phyloP scores from a whole-genome alignment of 2,113 vertebrate species.

The Elaphurus davidianus region DNA sequence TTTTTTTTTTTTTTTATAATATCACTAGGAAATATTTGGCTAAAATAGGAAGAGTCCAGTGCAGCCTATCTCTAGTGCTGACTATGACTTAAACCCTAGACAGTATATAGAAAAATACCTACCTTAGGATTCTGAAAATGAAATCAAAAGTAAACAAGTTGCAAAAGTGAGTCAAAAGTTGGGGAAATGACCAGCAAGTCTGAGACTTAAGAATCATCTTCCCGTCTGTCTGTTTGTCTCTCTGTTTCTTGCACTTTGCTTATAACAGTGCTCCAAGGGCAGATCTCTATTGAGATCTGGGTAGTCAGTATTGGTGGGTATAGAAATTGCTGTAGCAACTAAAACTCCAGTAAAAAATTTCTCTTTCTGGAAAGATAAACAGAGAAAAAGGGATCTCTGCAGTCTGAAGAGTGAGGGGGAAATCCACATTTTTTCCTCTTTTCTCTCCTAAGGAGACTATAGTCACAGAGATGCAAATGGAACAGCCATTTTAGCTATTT shows the following conservation, averaged over 20 bases:
- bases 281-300: background rate
- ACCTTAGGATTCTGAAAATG: background rate
- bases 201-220: background rate
- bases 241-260: background rate
- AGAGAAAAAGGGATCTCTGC: background rate
- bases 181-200: background rate
- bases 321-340: background rate
- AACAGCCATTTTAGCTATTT: background rate
- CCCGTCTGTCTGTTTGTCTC: background rate
- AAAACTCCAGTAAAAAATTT: background rate
- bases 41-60: background rate
- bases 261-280: background rate
- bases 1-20: background rate
- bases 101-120: background rate
- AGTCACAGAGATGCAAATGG: background rate
- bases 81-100: background rate
- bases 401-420: background rate
- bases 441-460: background rate
- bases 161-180: background rate
- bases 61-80: background rate
- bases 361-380: background rate
- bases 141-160: background rate
- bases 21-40: background rate
- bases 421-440: background rate
- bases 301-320: background rate